phyloP scores from a whole-genome alignment of 2,113 vertebrate species.

The Mustela nigripes region DNA sequence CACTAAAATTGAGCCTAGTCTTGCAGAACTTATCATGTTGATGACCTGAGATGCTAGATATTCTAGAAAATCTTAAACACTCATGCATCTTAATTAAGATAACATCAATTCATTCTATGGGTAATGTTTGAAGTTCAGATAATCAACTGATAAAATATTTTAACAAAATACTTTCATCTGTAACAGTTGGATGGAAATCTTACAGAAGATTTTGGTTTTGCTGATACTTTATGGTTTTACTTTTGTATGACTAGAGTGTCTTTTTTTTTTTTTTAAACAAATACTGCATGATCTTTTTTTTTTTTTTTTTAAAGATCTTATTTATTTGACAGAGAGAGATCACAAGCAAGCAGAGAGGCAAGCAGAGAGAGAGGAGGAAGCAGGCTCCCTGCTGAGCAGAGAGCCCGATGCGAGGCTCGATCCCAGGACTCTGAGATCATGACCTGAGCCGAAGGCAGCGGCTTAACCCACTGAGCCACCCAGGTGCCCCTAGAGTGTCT shows the following conservation, averaged over 20 bases:
- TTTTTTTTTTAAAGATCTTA: no score
- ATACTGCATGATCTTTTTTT: no score
- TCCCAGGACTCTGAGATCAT: no score
- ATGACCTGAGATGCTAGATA: neutral
- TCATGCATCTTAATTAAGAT: neutral
- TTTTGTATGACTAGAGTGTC: neutral
- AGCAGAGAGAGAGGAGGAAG: no score
- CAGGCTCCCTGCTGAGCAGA: no score
- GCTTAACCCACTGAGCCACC: no score
- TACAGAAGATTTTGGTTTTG: neutral
- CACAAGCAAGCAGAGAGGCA: no score
- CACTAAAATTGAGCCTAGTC: neutral
- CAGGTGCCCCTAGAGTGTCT: neutral
- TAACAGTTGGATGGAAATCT: neutral
- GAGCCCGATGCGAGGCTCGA: no score
- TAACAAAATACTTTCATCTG: neutral
- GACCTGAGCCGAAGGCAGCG: no score
- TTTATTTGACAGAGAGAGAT: no score
- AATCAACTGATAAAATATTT: neutral
- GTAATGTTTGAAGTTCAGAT: neutral
- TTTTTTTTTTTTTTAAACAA: neutral
- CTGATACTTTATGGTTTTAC: neutral
- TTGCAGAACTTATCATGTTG: neutral
- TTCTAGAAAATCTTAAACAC: neutral
- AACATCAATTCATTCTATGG: neutral